Base-by-base conservation (phyloP, 2,113 vertebrate genomes). In the Salvator merianae region DNA sequence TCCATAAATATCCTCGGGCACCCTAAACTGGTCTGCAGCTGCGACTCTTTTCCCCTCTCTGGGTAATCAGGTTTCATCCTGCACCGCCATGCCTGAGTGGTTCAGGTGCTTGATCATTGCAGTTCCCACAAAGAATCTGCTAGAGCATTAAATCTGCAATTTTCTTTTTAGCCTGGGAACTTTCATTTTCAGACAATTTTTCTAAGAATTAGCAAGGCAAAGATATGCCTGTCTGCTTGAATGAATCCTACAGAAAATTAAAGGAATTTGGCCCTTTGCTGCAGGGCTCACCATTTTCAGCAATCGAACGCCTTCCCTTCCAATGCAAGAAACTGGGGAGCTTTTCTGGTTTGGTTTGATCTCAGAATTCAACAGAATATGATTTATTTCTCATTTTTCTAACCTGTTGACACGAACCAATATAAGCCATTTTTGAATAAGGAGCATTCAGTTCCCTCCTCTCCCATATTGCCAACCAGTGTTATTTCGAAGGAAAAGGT, bases 381-480 rank as follows among this genome's bases (percentile, higher is more conserved):
- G 28, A 89, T 88, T 91, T 87, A 77, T 92, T 94, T 94, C 88
- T 89, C 90, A 91, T 71, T 89, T 94, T 91, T 92, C 93, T 92
- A 90, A 80, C 73, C 84, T 82, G 91, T 82, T n/a, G 86, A 53
- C 50, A 1, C 30, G 36, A 83, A 73, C 87, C 83, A 87, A 88
- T 76, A 1, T 88, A 77, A 86, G 81, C 88, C 70, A 85, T 74
- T 86, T 77, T 36, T 38, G 50, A 87, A 47, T 80, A 85, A 88
- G 85, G 84, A 2, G 83, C 3, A 7, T 12, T 70, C 53, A 50
- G 43, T 88, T 53, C 79, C 79, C 78, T 0, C 24, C 6, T 12
- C 71, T 40, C 40, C 10, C 71, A 73, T 5, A 14, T 10, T 28
- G 40, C 30, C 71, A 13, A 13, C 38, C 38, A 73, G 12, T 22